These are phyloP conservation scores for Bubo scandiacus DNA, from an alignment of 2,113 vertebrate species.

Conservation along the genomic window DNA sequence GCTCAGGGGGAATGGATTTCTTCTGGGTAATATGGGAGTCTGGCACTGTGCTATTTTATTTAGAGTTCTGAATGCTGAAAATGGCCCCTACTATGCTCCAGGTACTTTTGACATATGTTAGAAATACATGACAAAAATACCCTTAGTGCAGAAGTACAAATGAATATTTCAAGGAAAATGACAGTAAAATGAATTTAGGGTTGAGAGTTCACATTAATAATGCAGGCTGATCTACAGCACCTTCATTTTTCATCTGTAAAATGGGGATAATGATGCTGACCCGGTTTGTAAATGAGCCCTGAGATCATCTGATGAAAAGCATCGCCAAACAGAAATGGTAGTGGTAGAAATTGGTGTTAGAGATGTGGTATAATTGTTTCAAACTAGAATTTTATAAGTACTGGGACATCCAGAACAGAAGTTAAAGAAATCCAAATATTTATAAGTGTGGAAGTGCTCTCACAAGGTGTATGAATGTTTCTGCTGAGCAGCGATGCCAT, in stretches of 20 bases:
- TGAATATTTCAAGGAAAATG: constrained; percentile 63
- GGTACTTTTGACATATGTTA: constrained; percentile 30
- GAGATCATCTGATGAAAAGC: constrained; percentile 13
- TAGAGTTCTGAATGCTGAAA: neutral
- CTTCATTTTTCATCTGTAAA: constrained; percentile 57
- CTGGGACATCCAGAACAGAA: neutral
- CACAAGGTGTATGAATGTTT: neutral
- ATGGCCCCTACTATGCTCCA: neutral
- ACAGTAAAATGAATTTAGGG: constrained; percentile 57
- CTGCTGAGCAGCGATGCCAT: neutral
- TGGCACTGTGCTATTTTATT: neutral
- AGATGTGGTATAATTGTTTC: neutral
- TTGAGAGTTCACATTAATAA: constrained; percentile 63
- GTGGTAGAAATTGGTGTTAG: neutral
- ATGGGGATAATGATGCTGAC: constrained; percentile 43
- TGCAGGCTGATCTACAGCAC: constrained; percentile 39
- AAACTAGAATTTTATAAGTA: neutral
- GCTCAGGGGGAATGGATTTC: neutral
- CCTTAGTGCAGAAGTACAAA: constrained; percentile 16
- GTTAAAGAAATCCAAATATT: neutral
- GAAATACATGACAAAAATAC: constrained; percentile 45
- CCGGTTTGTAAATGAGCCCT: constrained; percentile 45
- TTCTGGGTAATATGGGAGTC: neutral
- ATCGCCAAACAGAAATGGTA: neutral
- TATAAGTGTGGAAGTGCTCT: neutral